Percentiles rank a stretch among this genome's conserved stretches.
phyloP scores from a whole-genome alignment of 2,797 vertebrate species.

The Hapalemur alaotrensis region DNA sequence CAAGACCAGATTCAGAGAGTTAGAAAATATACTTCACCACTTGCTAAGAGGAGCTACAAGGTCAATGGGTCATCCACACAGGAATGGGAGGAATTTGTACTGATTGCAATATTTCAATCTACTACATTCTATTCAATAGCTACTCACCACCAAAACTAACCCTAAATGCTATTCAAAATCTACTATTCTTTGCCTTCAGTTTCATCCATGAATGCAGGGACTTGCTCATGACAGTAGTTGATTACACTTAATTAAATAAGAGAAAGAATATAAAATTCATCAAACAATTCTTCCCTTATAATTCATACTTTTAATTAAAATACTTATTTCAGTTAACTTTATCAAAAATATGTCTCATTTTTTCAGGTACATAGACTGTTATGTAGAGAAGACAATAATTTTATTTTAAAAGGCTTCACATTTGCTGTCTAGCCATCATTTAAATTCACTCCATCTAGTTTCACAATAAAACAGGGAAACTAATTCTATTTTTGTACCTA shows the following conservation, averaged over 20 bases:
- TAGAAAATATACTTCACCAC: not conserved
- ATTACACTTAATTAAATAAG: not conserved
- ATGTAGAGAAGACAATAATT: not conserved
- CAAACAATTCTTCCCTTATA: not conserved
- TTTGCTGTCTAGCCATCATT: not conserved
- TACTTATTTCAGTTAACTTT: not conserved
- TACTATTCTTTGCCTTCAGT: not conserved
- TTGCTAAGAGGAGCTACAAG: not conserved
- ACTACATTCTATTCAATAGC: not conserved
- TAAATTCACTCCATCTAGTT: not conserved
- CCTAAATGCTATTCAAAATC: not conserved
- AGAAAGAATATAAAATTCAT: not conserved
- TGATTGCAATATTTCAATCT: not conserved
- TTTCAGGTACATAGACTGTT: not conserved
- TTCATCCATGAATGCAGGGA: not conserved
- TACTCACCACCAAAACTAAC: not conserved
- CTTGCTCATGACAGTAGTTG: not conserved
- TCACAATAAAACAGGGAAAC: not conserved
- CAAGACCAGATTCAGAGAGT: not conserved
- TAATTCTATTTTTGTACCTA: conserved; percentile 24
- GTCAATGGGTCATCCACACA: not conserved
- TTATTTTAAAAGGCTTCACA: not conserved
- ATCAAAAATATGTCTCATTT: not conserved
- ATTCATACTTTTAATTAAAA: not conserved
- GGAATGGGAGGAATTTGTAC: not conserved